Conservation (phyloP, 2,113 vertebrate species). For the Spea multiplicata region DNA sequence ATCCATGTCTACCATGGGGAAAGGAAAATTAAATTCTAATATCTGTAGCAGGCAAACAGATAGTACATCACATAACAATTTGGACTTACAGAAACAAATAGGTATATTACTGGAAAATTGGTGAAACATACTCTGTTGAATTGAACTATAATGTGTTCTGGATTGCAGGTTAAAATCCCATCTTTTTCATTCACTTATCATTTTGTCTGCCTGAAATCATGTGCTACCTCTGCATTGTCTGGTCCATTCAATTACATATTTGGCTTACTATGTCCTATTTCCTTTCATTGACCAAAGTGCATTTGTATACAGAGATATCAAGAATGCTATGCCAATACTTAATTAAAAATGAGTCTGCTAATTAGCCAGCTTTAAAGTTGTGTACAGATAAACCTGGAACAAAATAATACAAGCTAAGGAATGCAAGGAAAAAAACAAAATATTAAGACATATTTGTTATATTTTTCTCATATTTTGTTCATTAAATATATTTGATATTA, state of each 20-base stretch:
- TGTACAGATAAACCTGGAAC: background rate
- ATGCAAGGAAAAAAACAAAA: background rate
- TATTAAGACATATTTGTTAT: background rate
- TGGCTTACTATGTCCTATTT: background rate
- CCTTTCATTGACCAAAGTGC: constrained; percentile 1
- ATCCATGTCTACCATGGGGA: no score
- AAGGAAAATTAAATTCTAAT: no score
- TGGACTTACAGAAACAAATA: no score
- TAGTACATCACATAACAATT: no score
- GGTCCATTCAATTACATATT: background rate
- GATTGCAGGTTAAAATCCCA: no score
- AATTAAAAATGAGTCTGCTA: background rate
- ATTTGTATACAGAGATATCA: background rate
- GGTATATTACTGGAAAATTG: no score
- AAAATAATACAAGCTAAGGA: background rate
- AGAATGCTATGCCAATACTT: background rate
- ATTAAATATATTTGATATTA: no score
- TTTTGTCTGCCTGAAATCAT: background rate
- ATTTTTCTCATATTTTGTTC: no score
- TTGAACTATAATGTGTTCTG: no score
- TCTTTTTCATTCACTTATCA: no score
- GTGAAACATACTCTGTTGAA: no score
- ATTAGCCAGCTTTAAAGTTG: background rate
- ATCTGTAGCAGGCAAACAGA: no score
- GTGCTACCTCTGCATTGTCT: background rate